Evolutionary conservation across 2,113 vertebrate species (phyloP).

Genomic region (Percopsis transmontana): DNA sequence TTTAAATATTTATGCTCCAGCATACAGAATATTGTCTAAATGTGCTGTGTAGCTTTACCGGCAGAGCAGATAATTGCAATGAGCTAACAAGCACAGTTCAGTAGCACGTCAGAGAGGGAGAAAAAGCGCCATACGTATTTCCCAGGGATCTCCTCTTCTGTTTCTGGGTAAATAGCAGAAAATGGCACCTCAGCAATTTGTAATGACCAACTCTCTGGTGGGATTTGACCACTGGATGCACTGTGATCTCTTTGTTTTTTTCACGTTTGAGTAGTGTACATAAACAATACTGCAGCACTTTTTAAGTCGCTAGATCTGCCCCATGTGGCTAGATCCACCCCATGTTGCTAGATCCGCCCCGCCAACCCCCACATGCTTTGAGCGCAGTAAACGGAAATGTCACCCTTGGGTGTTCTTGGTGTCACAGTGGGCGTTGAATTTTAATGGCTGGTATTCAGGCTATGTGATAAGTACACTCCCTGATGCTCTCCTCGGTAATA

Average conservation of each 20-base stretch:
- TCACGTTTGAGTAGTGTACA: background rate
- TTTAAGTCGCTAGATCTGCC: background rate
- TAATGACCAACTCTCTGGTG: background rate
- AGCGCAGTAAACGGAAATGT: slow-evolving; percentile 46
- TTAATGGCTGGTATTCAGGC: slow-evolving; percentile 65
- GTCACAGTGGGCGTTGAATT: slow-evolving; percentile 36
- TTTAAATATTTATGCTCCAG: background rate
- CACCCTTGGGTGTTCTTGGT: slow-evolving; percentile 40
- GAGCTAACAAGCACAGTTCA: slow-evolving; percentile 33
- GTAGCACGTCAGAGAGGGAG: slow-evolving; percentile 8
- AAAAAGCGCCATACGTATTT: background rate
- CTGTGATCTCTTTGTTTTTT: slow-evolving; percentile 1
- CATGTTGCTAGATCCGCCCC: background rate
- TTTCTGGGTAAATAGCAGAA: background rate
- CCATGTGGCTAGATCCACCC: slow-evolving; percentile 2
- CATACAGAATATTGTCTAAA: slow-evolving; percentile 8
- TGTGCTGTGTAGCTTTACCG: slow-evolving; percentile 19
- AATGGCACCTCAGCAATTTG: background rate
- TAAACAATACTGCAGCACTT: background rate
- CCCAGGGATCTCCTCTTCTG: background rate
- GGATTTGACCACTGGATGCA: background rate
- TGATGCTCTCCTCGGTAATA: slow-evolving; percentile 48
- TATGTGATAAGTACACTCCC: slow-evolving; percentile 53
- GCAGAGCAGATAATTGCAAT: slow-evolving; percentile 23
- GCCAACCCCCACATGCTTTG: slow-evolving; percentile 5